Evolutionary conservation across 2,113 vertebrate genomes (phyloP).

Genomic region (Gavialis gangeticus): DNA sequence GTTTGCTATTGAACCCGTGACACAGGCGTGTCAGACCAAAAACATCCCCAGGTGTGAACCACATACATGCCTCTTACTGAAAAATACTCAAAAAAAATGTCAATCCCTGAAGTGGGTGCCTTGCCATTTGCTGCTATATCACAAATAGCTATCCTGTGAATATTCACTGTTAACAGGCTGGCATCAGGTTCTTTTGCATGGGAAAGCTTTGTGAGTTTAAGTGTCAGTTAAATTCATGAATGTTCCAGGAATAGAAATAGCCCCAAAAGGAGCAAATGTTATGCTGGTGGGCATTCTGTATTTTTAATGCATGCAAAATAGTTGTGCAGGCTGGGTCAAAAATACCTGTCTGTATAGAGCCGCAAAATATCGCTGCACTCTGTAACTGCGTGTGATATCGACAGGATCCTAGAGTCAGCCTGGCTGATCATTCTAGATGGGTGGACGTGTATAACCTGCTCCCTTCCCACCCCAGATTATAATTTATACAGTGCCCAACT

Average conservation of each 20-base stretch:
- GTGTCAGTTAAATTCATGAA: not conserved
- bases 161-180: not conserved
- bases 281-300: rapidly evolving
- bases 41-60: no score
- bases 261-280: not conserved
- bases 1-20: not conserved
- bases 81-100: rapidly evolving
- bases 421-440: rapidly evolving
- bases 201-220: not conserved
- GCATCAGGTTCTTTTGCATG: rapidly evolving
- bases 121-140: not conserved
- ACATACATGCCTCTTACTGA: not conserved
- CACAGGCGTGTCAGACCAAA: not conserved
- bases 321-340: not conserved
- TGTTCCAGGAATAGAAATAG: not conserved
- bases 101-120: not conserved
- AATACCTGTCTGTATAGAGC: not conserved
- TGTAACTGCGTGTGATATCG: rapidly evolving
- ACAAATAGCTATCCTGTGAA: not conserved
- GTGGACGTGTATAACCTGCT: not conserved
- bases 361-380: no score
- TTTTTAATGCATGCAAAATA: not conserved
- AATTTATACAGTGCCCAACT: rapidly evolving
- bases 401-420: not conserved
- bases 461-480: not conserved